Base-by-base conservation (phyloP, 2,113 vertebrate genomes). In the Axis porcinus region DNA sequence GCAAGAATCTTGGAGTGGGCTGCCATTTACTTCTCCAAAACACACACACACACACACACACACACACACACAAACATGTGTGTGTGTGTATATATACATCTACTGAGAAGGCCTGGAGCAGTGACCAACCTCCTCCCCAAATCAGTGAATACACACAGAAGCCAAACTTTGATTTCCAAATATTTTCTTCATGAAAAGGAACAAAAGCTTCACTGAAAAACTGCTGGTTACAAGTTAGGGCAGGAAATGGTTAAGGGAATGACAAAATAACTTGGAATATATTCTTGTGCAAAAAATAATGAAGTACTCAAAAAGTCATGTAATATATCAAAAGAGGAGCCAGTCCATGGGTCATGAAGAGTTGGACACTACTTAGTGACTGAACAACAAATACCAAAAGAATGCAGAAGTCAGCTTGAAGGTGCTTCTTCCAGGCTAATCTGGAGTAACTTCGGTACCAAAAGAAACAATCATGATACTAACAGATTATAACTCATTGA, bases 71-170 rank as follows among this genome's bases (percentile, higher is more conserved):
- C 6, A 45, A 6, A 45, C 5, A 1, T 7, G 1, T 45, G 6
- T 78, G 14, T 6, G 2, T 78, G 12, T 5, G 19, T 7, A 6
- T 15, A 33, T 7, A 19, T 83, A 6, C 81, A 21, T 21, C 0
- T 25, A 16, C 27, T 7, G 7, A 43, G 15, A 82, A 30, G 25
- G 13, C 7, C 14, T 33, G 7, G 15, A 67, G 9, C 11, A 87
- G 25, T 23, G 3, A 27, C 36, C 7, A 3, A 60, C 12, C 9
- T 58, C 6, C 4, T 67, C 21, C 11, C 14, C 45, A 79, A 70
- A 78, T 11, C 58, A n/a, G 17, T 36, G 36, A 78, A 12, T 33
- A 27, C 0, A 25, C 0, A 0, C 47, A 36, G 23, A 67, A 2
- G 4, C 33, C 81, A 83, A 0, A 54, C 43, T 9, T 82, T 50